Evolutionary conservation across 2,113 vertebrate species (phyloP).

Genomic region (Coreoperca whiteheadi): DNA sequence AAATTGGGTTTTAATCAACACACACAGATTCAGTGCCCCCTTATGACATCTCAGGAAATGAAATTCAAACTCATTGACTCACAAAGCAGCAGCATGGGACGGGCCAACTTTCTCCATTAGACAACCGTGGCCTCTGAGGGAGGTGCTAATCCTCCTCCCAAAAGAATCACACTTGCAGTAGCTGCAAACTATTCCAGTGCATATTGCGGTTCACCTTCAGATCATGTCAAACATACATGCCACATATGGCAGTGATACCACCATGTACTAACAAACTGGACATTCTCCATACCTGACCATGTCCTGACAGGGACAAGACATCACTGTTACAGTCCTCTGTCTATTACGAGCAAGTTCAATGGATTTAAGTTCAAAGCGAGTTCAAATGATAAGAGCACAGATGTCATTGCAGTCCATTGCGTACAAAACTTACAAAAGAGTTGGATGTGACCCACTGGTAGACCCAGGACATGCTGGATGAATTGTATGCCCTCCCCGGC

Average conservation of each 20-base stretch:
- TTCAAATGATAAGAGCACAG: not conserved
- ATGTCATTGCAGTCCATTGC: too few species aligned
- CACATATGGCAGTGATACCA: not conserved
- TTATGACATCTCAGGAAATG: constrained; percentile 64
- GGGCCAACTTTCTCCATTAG: constrained; percentile 40
- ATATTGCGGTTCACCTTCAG: constrained; percentile 4
- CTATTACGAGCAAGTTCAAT: too few species aligned
- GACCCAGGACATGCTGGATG: too few species aligned
- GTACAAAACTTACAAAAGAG: too few species aligned
- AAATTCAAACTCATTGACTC: constrained; percentile 70
- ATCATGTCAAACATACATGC: constrained; percentile 2
- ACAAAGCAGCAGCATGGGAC: constrained; percentile 58
- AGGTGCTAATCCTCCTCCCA: constrained; percentile 42
- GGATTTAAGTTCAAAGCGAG: not conserved
- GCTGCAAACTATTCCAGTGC: constrained; percentile 7
- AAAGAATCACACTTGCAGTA: constrained; percentile 25
- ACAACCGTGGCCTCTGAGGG: constrained; percentile 36
- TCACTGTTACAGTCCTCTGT: not conserved
- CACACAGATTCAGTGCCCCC: constrained; percentile 55
- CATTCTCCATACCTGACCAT: not conserved
- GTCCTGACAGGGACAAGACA: not conserved
- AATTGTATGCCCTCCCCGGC: too few species aligned
- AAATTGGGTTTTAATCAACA: constrained; percentile 73
- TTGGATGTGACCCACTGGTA: too few species aligned
- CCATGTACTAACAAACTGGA: not conserved